A percentile compares a stretch with the other conserved stretches of the same genome.
Conservation (phyloP, 1,140 invertebrate species). For the Halictus rubicundus region DNA sequence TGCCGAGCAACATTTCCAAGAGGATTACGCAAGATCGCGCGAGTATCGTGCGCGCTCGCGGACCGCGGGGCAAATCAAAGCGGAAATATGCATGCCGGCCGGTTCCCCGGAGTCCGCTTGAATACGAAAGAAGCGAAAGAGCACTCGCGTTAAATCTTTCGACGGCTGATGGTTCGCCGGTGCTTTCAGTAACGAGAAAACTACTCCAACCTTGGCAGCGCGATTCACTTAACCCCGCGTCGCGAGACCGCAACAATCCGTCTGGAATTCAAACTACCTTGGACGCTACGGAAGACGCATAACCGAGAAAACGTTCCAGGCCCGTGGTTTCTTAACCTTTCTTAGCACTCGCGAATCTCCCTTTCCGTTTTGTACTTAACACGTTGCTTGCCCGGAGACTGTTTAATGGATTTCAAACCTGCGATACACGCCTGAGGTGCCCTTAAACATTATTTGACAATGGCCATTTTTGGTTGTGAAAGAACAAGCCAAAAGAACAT, state of each 20-base stretch:
- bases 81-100: constrained; percentile 12
- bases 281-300: not conserved
- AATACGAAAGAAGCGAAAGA: constrained; percentile 53
- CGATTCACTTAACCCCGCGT: constrained; percentile 50
- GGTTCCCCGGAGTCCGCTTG: constrained; percentile 8
- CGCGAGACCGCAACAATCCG: constrained; percentile 43
- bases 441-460: too few species aligned
- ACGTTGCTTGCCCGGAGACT: too few species aligned
- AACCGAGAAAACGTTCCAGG: not conserved
- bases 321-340: not conserved
- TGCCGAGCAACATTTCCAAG: too few species aligned
- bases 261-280: constrained; percentile 45
- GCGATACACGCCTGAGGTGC: too few species aligned
- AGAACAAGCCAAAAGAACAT: too few species aligned
- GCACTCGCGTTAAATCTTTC: constrained; percentile 47
- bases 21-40: not conserved
- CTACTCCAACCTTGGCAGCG: constrained; percentile 26
- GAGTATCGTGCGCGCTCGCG: not conserved
- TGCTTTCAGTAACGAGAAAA: constrained; percentile 52
- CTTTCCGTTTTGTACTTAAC: too few species aligned
- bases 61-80: not conserved
- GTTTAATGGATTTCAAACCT: too few species aligned
- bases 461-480: too few species aligned
- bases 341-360: not conserved
- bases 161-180: not conserved